A percentile compares a stretch with the other conserved stretches of the same genome.
Conservation (phyloP, 2,113 vertebrate genomes). For the Trematomus loennbergii region DNA sequence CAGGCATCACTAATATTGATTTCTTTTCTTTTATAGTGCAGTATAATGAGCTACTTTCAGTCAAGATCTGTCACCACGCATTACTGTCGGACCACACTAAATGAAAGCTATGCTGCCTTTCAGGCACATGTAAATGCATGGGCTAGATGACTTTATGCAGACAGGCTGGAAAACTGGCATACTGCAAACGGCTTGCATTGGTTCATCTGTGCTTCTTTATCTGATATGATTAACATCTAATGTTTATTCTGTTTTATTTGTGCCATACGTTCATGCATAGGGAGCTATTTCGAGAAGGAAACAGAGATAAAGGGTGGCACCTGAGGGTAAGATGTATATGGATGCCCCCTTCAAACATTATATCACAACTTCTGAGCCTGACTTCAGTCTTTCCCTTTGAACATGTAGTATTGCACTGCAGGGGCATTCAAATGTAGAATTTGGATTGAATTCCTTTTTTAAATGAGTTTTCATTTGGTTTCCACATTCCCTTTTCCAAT, state of each 20-base stretch:
- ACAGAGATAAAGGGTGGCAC: slow-evolving; percentile 14
- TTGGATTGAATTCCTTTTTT: slow-evolving; percentile 9
- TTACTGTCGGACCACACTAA: slow-evolving; percentile 48
- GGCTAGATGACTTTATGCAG: slow-evolving; percentile 39
- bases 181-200: slow-evolving; percentile 15
- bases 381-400: slow-evolving; percentile 17
- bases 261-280: slow-evolving; percentile 1
- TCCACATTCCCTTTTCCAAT: neutral
- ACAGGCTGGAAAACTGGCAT: slow-evolving; percentile 36
- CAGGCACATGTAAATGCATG: slow-evolving; percentile 45
- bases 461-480: slow-evolving; percentile 9
- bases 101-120: slow-evolving; percentile 51
- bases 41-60: slow-evolving; percentile 70
- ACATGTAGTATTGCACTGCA: neutral
- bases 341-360: slow-evolving; percentile 1
- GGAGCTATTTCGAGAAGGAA: slow-evolving; percentile 28
- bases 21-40: slow-evolving; percentile 54
- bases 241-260: slow-evolving; percentile 18
- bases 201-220: slow-evolving; percentile 26
- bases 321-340: slow-evolving; percentile 20
- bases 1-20: slow-evolving; percentile 61
- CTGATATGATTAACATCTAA: slow-evolving; percentile 24
- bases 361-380: neutral
- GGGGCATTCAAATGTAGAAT: slow-evolving; percentile 1
- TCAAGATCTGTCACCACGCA: slow-evolving; percentile 52